Conservation (phyloP, 2,113 vertebrate genomes). For the Cebus imitator region DNA sequence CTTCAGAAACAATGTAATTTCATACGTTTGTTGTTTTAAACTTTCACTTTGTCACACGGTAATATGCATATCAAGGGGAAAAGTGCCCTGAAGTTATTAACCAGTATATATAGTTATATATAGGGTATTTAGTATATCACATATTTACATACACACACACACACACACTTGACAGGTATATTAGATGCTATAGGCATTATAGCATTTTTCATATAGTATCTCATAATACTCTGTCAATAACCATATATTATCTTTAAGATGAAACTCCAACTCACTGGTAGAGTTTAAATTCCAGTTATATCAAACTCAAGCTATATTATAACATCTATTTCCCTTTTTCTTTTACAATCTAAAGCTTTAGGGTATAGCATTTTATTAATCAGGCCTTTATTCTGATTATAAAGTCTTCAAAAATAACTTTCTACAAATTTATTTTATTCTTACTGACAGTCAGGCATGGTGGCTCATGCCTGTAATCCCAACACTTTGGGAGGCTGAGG, state of each 20-base stretch:
- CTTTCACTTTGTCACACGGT: neutral
- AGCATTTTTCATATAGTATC: neutral
- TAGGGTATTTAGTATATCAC: neutral
- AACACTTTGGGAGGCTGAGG: no score
- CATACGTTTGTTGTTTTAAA: slow-evolving; percentile 16
- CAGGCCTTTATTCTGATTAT: neutral
- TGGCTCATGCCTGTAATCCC: no score
- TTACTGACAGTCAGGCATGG: neutral
- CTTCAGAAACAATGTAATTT: neutral
- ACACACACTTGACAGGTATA: neutral
- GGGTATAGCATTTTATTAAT: neutral
- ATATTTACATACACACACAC: neutral
- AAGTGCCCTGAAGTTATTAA: neutral
- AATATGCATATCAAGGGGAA: neutral
- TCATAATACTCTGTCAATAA: neutral
- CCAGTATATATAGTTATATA: neutral
- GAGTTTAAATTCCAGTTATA: slow-evolving; percentile 39
- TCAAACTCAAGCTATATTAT: neutral
- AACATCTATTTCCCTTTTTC: neutral
- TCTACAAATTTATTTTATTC: neutral
- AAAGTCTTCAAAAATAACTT: slow-evolving; percentile 25
- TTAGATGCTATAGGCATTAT: neutral
- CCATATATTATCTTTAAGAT: neutral
- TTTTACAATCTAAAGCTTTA: neutral
- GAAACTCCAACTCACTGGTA: neutral